A percentile compares a stretch with the other conserved stretches of the same genome.
phyloP scores from a whole-genome alignment of 92 coral and sea anemone genomes.

The Epizoanthus scotinus region DNA sequence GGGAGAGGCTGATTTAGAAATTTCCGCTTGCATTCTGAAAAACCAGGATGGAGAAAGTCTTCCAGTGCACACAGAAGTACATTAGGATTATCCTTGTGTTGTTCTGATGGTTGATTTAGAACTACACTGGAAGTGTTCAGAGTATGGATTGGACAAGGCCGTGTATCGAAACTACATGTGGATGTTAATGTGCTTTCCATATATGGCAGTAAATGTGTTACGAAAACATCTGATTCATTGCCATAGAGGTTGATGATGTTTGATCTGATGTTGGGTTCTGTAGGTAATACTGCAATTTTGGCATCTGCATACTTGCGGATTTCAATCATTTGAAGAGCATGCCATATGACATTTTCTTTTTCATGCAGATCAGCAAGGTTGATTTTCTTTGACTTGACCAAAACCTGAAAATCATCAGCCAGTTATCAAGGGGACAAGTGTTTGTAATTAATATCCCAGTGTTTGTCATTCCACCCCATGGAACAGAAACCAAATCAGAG shows the following conservation, averaged over 20 bases:
- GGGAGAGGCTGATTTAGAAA: conserved; percentile 19
- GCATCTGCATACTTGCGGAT: conserved; percentile 42
- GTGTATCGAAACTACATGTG: conserved; percentile 30
- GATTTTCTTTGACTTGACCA: conserved; percentile 38
- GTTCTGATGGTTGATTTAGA: conserved; percentile 16
- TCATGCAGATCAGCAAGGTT: conserved; percentile 37
- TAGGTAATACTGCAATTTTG: conserved; percentile 28
- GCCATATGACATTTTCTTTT: conserved; percentile 25
- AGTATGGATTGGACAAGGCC: conserved; percentile 39
- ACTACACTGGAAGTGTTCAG: conserved; percentile 8
- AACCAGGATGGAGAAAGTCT: conserved; percentile 43
- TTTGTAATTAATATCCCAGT: conserved; percentile 43
- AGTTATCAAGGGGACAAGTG: conserved; percentile 60
- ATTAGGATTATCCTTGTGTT: background rate
- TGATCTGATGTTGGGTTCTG: conserved; percentile 28
- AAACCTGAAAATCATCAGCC: conserved; percentile 62
- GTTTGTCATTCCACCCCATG: conserved; percentile 52
- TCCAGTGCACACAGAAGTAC: conserved; percentile 39
- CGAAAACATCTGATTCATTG: conserved; percentile 55
- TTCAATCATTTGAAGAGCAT: conserved; percentile 40
- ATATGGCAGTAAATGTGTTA: conserved; percentile 38
- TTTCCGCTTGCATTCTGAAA: conserved; percentile 31
- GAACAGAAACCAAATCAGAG: conserved; percentile 34
- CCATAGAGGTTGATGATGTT: conserved; percentile 53
- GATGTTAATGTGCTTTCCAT: conserved; percentile 39